These are phyloP conservation scores for Manis crassicaudata DNA, from an alignment of 2,797 vertebrate species.

Conservation along the genomic window DNA sequence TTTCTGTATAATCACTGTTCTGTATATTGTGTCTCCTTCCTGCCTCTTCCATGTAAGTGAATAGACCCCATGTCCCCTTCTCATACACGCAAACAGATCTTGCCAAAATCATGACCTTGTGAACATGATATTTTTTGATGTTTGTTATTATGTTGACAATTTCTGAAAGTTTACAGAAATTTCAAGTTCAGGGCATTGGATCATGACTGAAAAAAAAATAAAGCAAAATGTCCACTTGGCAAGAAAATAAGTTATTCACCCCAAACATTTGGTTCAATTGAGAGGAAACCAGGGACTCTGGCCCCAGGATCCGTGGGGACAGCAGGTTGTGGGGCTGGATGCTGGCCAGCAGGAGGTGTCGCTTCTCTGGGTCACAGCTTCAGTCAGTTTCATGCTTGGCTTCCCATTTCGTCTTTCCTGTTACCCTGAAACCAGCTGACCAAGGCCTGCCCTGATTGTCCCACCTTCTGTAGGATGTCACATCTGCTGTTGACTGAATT, in stretches of 20 bases:
- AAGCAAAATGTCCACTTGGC: not conserved
- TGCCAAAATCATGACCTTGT: not conserved
- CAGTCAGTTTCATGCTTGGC: too few relatives aligned
- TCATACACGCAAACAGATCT: rapidly evolving
- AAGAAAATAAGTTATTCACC: not conserved
- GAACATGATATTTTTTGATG: rapidly evolving
- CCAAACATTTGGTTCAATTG: not conserved
- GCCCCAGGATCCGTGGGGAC: not conserved
- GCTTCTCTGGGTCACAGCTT: too few relatives aligned
- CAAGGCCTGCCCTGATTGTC: too few relatives aligned
- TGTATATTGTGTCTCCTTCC: not conserved
- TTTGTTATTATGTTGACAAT: not conserved
- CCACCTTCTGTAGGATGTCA: too few relatives aligned
- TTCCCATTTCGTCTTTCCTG: too few relatives aligned
- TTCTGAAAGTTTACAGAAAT: not conserved
- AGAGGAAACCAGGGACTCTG: too few relatives aligned
- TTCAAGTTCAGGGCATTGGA: not conserved
- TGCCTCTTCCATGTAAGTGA: not conserved
- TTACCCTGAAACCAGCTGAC: too few relatives aligned
- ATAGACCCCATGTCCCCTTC: not conserved
- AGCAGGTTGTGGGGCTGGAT: too few relatives aligned
- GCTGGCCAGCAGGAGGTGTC: not conserved
- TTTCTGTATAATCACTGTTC: too few relatives aligned
- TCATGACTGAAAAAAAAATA: not conserved
- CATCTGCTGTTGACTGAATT: too few relatives aligned